A percentile compares a stretch with the other conserved stretches of the same genome.
phyloP scores from a whole-genome alignment of 2,888 invertebrate species.

The Anoncus sp. region DNA sequence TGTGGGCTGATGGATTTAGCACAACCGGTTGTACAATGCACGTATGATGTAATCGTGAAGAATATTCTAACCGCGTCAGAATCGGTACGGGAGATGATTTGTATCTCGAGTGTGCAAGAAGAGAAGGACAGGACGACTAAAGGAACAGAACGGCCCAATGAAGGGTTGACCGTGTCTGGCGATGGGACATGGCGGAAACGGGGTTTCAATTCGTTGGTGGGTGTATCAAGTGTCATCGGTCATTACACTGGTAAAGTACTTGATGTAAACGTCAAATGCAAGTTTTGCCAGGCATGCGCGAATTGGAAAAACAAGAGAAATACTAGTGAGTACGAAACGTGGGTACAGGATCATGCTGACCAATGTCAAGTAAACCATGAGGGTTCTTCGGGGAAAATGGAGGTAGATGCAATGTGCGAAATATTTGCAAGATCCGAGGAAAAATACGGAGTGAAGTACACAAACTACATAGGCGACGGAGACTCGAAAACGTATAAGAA shows the following conservation, averaged over 20 bases:
- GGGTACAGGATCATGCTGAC: too few relatives aligned
- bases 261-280: too few relatives aligned
- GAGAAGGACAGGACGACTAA: neutral
- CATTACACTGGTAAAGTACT: neutral
- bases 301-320: too few relatives aligned
- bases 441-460: slow-evolving; percentile 42
- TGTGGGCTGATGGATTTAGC: neutral
- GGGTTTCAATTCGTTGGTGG: slow-evolving; percentile 7
- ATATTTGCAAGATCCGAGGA: slow-evolving; percentile 41
- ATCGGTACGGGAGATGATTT: slow-evolving; percentile 5
- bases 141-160: neutral
- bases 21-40: neutral
- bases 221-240: slow-evolving; percentile 1
- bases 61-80: slow-evolving; percentile 3
- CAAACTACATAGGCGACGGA: slow-evolving; percentile 53
- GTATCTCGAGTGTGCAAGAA: neutral
- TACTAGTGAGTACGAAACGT: too few relatives aligned
- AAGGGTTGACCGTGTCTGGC: neutral
- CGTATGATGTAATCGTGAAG: neutral
- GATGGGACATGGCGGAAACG: neutral
- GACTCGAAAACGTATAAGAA: slow-evolving; percentile 50
- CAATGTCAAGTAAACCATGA: too few relatives aligned
- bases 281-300: too few relatives aligned
- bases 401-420: slow-evolving; percentile 41
- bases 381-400: slow-evolving; percentile 3